Base-by-base conservation (phyloP, 2,797 vertebrate species). In the Poeciliopsis infans region DNA sequence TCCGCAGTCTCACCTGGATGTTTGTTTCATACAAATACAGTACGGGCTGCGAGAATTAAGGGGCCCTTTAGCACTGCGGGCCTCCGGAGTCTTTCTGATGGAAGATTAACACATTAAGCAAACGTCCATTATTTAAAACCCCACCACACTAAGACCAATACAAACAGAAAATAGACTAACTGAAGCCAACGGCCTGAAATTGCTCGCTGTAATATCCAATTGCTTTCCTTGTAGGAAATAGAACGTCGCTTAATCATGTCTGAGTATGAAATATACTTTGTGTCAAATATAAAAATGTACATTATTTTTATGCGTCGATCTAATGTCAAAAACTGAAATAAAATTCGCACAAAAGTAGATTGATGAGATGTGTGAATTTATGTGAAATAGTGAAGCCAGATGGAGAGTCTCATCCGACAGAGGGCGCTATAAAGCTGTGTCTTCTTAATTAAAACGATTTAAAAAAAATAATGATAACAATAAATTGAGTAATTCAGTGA, bases 361-460 rank as follows among this genome's bases (percentile, higher is more conserved):
- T 68, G 36, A 68, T 68, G 12, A 23, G 33, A 8, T 39, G 20
- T 36, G 5, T 53, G 3, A 20, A 23, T 59, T 57, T 11, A 5
- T 80, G 78, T 68, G 75, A 53, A 28, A 79, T 68, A 74, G 46
- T 16, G 7, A 5, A 75, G 49, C 13, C 70, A 86, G 72, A 70
- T 77, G 53, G 45, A 11, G 39, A 1, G 25, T 23, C 76, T 7
- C 41, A 31, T 47, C 94, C 96, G 91, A 95, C 74, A 96, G 96
- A 96, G 95, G 96, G 96, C 95, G 96, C 95, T 90, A 85, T 93
- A 59, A 83, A 91, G 93, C 95, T 86, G 55, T 57, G 83, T 45
- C 72, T n/a, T 88, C 69, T 57, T 77, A 80, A 80, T 69, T 88
- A 82, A 80, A 66, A 55, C 36, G 73, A 77, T 90, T 93, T 93